Base-by-base conservation (phyloP, 2,797 vertebrate genomes). In the Lepus townsendii region DNA sequence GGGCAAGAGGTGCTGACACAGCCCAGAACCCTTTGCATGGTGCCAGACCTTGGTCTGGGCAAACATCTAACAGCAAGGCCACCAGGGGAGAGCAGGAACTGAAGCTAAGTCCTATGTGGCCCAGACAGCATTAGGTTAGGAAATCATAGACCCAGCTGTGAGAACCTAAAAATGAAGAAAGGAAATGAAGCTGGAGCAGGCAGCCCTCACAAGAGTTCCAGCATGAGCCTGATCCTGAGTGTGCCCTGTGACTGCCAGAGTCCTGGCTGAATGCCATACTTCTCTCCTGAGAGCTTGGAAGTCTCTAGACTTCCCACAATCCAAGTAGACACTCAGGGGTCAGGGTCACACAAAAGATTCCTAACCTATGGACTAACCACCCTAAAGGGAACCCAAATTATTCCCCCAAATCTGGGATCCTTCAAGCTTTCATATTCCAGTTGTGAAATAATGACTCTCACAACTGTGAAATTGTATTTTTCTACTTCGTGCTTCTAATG, bases 381-480 rank as follows among this genome's bases (percentile, higher is more conserved):
- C 52, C 84, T 63, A 24, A 66, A 75, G 52, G 69, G 32, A 90
- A 4, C 4, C 50, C 85, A 66, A 63, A 80, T 62, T 6, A 2
- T 86, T 82, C 27, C 83, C 77, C 80, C 54, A 84, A 95, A 94
- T 10, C 50, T 82, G 60, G 16, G 32, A 82, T 83, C 68, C 26
- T 92, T 93, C 86, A 71, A 72, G 68, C 90, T 79, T 91, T 88
- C 62, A 22, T 94, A 77, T 83, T 87, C 52, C 87, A 3, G 68
- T 86, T 87, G 77, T 50, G 60, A 95, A 96, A 89, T 78, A 91
- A 94, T 79, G 69, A 73, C 83, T 69, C 24, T 92, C 26, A 5
- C 47, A 87, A 84, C 66, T 66, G 71, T 86, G 78, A 96, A 94
- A 93, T 93, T 93, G 54, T 78, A 52, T 93, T 94, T 88, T 83